A percentile compares a stretch with the other conserved stretches of the same genome.
Conservation (phyloP, 64 coral and sea anemone species). For the Actinia equina region DNA sequence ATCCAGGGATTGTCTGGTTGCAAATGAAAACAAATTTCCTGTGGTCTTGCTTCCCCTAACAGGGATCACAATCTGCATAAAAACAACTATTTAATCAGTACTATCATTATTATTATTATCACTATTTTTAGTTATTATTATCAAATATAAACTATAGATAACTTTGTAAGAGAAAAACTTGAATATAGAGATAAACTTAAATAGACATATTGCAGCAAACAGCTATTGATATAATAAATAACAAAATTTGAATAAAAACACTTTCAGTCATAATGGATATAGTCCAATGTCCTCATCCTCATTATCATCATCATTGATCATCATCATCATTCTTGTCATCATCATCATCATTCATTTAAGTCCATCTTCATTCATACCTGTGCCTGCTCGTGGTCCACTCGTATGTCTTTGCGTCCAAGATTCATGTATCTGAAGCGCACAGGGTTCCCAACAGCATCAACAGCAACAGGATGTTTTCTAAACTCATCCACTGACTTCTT, state of each 20-base stretch:
- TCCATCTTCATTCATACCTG: conserved; percentile 20
- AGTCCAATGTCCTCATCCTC: too few species aligned
- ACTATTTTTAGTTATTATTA: too few species aligned
- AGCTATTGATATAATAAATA: too few species aligned
- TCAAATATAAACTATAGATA: too few species aligned
- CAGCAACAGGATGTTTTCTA: conserved; percentile 58
- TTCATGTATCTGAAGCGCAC: conserved; percentile 65
- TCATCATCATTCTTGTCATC: not conserved
- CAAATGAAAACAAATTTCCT: conserved; percentile 76
- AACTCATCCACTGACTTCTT: conserved; percentile 62
- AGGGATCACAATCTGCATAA: conserved; percentile 71
- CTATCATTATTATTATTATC: not conserved
- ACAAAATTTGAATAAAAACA: too few species aligned
- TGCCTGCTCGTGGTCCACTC: not conserved
- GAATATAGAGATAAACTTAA: too few species aligned
- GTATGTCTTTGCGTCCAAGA: conserved; percentile 6
- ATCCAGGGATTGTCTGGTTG: conserved; percentile 37
- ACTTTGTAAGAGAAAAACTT: too few species aligned
- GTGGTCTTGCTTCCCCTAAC: conserved; percentile 68
- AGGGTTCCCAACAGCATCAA: conserved; percentile 69
- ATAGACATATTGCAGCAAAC: too few species aligned
- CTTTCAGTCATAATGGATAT: too few species aligned
- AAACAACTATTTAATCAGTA: not conserved
- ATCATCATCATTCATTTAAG: conserved; percentile 14
- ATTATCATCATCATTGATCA: not conserved